Percentiles rank a stretch among this genome's conserved stretches.
Conservation (phyloP, 2,113 vertebrate genomes). For the Alethe diademata region DNA sequence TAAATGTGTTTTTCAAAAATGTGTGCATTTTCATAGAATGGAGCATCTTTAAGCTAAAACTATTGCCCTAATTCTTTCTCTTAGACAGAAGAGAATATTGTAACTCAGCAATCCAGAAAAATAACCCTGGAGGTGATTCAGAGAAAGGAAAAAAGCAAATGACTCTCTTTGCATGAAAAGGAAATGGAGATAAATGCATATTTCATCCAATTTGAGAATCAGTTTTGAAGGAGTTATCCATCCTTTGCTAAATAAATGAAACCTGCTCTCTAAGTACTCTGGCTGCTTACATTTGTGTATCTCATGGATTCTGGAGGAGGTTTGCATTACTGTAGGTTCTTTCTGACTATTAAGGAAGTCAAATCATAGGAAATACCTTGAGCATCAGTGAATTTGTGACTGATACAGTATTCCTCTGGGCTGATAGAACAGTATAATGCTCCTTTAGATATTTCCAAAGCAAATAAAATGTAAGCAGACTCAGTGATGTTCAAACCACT, state of each 20-base stretch:
- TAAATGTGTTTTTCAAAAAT: not conserved
- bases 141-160: not conserved
- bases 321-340: not conserved
- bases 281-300: not conserved
- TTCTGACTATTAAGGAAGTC: not conserved
- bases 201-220: not conserved
- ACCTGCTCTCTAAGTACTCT: not conserved
- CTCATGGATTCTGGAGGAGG: not conserved
- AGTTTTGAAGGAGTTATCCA: not conserved
- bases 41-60: not conserved
- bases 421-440: not conserved
- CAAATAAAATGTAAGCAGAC: not conserved
- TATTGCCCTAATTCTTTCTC: not conserved
- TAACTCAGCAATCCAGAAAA: not conserved
- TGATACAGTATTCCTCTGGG: not conserved
- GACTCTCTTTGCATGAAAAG: not conserved
- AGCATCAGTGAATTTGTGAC: not conserved
- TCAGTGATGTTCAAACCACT: not conserved
- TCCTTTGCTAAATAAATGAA: not conserved
- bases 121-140: not conserved
- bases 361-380: not conserved
- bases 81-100: not conserved
- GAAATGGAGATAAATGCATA: not conserved
- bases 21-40: not conserved
- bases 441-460: not conserved